phyloP scores from a whole-genome alignment of 2,888 invertebrate species.

The Ceramica pisi region DNA sequence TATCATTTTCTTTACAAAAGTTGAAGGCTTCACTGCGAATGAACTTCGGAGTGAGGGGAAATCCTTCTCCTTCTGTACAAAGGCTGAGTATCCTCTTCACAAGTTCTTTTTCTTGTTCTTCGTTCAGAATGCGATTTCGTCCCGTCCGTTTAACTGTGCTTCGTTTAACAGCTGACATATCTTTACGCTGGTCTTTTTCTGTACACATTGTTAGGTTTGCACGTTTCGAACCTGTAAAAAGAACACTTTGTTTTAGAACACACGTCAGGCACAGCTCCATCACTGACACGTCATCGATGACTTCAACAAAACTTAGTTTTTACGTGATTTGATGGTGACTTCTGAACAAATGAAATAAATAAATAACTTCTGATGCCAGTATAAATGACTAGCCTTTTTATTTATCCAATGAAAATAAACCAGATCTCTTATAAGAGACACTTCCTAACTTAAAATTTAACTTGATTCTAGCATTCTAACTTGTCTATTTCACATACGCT shows the following conservation, averaged over 20 bases:
- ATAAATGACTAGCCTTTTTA: no score
- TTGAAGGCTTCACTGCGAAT: neutral
- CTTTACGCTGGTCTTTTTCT: slow-evolving; percentile 20
- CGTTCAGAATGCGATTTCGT: slow-evolving; percentile 30
- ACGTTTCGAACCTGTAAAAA: slow-evolving; percentile 7
- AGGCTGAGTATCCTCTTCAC: slow-evolving; percentile 15
- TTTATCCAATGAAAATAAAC: no score
- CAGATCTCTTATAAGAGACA: no score
- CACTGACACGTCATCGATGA: neutral
- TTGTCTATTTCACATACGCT: no score
- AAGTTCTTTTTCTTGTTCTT: slow-evolving; percentile 17
- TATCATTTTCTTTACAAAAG: neutral
- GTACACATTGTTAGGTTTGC: slow-evolving; percentile 15
- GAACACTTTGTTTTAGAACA: neutral
- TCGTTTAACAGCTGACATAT: slow-evolving; percentile 21
- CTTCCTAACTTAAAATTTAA: no score
- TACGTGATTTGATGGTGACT: neutral
- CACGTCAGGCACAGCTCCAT: neutral
- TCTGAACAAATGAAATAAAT: no score
- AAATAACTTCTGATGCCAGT: no score
- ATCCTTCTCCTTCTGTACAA: neutral
- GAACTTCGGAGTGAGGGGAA: neutral
- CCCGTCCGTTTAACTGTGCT: slow-evolving; percentile 27
- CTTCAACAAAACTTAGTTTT: neutral
- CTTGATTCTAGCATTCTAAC: no score